phyloP scores from a whole-genome alignment of 2,113 vertebrate genomes.

The Catharus bicknelli region DNA sequence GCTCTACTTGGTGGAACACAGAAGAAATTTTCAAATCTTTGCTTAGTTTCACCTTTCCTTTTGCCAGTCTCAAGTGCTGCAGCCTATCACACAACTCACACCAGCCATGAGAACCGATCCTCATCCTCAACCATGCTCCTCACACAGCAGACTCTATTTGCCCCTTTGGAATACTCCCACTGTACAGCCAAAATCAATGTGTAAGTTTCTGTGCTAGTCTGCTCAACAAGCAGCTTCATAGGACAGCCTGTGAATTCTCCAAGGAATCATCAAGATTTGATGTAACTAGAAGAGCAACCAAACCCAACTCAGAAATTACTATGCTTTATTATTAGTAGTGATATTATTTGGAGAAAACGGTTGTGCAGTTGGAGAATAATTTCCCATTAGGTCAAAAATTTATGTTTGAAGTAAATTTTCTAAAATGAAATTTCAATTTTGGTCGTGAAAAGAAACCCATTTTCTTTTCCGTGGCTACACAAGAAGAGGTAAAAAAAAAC shows the following conservation, averaged over 20 bases:
- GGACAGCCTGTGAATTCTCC: neutral
- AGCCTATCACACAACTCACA: neutral
- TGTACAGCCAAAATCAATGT: neutral
- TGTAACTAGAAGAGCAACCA: neutral
- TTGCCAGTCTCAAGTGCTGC: neutral
- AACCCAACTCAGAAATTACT: neutral
- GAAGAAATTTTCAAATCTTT: neutral
- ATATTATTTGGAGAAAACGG: neutral
- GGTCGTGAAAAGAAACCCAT: neutral
- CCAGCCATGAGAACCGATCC: neutral
- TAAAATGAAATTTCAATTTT: neutral
- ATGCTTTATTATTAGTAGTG: neutral
- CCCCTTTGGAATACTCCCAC: neutral
- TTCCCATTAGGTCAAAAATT: neutral
- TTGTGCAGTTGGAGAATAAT: neutral
- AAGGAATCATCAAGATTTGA: neutral
- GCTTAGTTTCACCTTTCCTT: neutral
- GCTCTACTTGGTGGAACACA: neutral
- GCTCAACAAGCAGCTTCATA: neutral
- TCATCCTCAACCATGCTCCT: neutral
- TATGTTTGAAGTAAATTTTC: neutral
- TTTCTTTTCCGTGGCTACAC: neutral
- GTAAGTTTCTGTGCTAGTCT: neutral
- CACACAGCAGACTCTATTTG: rapidly evolving
- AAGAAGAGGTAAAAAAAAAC: neutral